Conservation (phyloP, 1,140 invertebrate genomes). For the Harpegnathos saltator region DNA sequence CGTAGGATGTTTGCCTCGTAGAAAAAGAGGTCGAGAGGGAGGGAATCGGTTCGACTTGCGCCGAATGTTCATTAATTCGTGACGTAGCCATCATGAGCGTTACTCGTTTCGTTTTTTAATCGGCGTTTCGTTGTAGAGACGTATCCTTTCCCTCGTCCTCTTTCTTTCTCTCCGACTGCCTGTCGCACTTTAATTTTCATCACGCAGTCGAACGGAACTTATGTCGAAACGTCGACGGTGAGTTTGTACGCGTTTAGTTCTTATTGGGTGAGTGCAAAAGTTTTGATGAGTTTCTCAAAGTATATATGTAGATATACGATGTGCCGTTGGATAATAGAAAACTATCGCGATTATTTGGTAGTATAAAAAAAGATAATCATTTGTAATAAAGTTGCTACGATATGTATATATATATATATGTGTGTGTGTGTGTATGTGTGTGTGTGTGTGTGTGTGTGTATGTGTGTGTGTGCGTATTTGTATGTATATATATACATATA, state of each 20-base stretch:
- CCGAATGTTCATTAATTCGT: constrained; percentile 50
- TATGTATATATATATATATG: too few relatives aligned
- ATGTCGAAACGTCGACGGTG: constrained; percentile 37
- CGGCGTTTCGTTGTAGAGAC: constrained; percentile 3
- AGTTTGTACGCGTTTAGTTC: constrained; percentile 31
- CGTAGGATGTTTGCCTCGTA: constrained; percentile 41
- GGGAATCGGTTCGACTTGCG: constrained; percentile 34
- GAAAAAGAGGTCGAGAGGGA: background rate
- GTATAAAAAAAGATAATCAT: too few relatives aligned
- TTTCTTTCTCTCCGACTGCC: background rate
- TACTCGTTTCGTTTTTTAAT: constrained; percentile 31
- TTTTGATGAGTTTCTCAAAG: too few relatives aligned
- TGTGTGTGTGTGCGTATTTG: too few relatives aligned
- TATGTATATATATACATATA: too few relatives aligned
- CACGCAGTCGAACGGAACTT: constrained; percentile 37
- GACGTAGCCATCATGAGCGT: constrained; percentile 41
- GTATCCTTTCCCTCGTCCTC: background rate
- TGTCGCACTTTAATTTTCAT: constrained; percentile 51
- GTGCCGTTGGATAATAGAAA: too few relatives aligned
- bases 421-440: too few relatives aligned
- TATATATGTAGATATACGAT: too few relatives aligned
- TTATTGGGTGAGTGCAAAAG: too few relatives aligned
- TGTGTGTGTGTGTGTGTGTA: too few relatives aligned
- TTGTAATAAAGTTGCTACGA: too few relatives aligned
- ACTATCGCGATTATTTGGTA: too few relatives aligned